phyloP scores from a whole-genome alignment of 2,797 vertebrate genomes.

The Adelosebastes latens region DNA sequence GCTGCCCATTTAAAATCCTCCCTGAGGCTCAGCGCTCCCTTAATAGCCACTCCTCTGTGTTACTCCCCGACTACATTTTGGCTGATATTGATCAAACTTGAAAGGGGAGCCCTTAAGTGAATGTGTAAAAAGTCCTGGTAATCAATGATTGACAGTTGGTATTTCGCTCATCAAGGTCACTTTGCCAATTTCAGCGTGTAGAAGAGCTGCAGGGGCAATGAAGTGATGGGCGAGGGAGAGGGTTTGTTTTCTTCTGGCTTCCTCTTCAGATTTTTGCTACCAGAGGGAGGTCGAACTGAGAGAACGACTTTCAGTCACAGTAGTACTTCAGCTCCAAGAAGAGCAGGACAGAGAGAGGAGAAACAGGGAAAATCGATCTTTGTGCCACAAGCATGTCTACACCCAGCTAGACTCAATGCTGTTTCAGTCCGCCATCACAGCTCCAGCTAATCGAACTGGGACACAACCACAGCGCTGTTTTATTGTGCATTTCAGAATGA shows the following conservation, averaged over 20 bases:
- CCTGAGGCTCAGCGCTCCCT: conserved; percentile 32
- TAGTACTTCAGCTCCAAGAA: conserved; percentile 31
- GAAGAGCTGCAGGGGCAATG: conserved; percentile 61
- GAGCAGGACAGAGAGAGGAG: conserved; percentile 37
- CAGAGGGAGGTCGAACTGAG: conserved; percentile 47
- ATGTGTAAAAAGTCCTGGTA: conserved; percentile 64
- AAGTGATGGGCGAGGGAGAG: conserved; percentile 54
- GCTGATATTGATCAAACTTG: conserved; percentile 78
- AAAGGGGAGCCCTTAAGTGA: conserved; percentile 76
- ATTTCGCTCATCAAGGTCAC: conserved; percentile 74
- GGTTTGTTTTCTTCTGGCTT: conserved; percentile 40
- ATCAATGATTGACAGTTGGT: conserved; percentile 79
- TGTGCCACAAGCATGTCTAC: conserved; percentile 10
- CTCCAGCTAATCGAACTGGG: conserved; percentile 13
- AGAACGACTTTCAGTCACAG: conserved; percentile 57
- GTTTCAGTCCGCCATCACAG: conserved; percentile 10
- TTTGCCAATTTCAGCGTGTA: conserved; percentile 62
- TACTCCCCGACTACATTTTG: conserved; percentile 55
- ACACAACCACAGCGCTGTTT: background rate
- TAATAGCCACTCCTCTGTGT: conserved; percentile 45
- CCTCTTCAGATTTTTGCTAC: conserved; percentile 51
- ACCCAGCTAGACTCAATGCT: background rate
- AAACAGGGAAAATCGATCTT: conserved; percentile 32
- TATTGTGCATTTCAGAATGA: conserved; percentile 29
- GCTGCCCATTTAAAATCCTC: conserved; percentile 43